Conservation (phyloP, 2,888 invertebrate genomes). For the Drosophila koepferae region DNA sequence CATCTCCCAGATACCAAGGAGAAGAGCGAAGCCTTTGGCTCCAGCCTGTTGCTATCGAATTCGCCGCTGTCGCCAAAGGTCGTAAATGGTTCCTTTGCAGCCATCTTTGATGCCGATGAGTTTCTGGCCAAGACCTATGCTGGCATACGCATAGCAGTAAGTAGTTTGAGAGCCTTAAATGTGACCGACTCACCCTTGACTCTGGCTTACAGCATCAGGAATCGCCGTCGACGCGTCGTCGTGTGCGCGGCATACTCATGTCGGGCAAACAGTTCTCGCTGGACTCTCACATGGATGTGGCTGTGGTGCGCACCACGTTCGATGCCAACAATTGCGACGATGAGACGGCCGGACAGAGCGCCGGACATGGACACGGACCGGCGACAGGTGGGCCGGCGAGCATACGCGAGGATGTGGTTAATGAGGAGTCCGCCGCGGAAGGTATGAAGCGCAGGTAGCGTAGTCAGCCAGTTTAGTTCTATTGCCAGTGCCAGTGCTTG, state of each 20-base stretch:
- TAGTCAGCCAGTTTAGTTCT: slow-evolving; percentile 71
- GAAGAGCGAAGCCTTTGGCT: slow-evolving; percentile 94
- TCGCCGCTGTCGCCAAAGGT: slow-evolving; percentile 98
- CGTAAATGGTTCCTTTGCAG: slow-evolving; percentile 96
- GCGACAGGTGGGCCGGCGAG: slow-evolving; percentile 43
- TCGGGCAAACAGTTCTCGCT: slow-evolving; percentile 96
- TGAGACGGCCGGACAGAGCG: slow-evolving; percentile 10
- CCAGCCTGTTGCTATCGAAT: slow-evolving; percentile 96
- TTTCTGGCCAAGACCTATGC: slow-evolving; percentile 85
- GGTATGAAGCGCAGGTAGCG: slow-evolving; percentile 86
- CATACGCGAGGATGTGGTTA: slow-evolving; percentile 78
- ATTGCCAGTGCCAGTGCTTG: slow-evolving; percentile 47
- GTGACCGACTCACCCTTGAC: rapidly evolving
- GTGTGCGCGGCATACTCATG: slow-evolving; percentile 95
- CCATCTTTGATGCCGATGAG: slow-evolving; percentile 90
- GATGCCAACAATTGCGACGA: slow-evolving; percentile 84
- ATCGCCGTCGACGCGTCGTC: slow-evolving; percentile 91
- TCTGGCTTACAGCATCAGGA: slow-evolving; percentile 82
- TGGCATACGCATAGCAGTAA: slow-evolving; percentile 84
- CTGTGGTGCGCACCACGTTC: slow-evolving; percentile 88
- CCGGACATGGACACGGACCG: slow-evolving; percentile 5
- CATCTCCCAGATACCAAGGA: slow-evolving; percentile 90
- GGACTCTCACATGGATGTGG: slow-evolving; percentile 96
- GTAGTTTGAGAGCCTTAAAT: slow-evolving; percentile 26
- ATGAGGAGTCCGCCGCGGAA: slow-evolving; percentile 84